A percentile compares a stretch with the other conserved stretches of the same genome.
phyloP scores from a whole-genome alignment of 1,140 invertebrate genomes.

The Cyphomyrmex costatus region DNA sequence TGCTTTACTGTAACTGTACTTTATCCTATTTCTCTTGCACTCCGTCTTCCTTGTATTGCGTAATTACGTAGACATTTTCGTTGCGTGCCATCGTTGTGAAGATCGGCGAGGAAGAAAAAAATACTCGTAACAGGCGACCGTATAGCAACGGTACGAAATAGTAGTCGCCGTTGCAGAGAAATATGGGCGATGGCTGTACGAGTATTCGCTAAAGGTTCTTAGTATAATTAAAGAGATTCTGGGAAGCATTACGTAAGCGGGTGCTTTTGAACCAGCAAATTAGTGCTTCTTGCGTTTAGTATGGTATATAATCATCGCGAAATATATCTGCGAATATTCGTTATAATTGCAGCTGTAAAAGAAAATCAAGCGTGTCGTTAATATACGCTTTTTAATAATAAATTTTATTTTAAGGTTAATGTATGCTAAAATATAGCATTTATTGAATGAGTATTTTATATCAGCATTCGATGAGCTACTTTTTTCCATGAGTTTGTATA shows the following conservation, averaged over 20 bases:
- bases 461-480: background rate
- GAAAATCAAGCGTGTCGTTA: background rate
- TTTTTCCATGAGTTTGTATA: background rate
- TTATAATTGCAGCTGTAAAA: conserved; percentile 10
- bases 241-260: conserved; percentile 21
- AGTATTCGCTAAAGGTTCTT: conserved; percentile 35
- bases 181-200: conserved; percentile 45
- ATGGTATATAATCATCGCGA: background rate
- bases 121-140: conserved; percentile 29
- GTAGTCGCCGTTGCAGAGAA: conserved; percentile 9
- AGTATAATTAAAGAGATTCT: conserved; percentile 57
- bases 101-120: conserved; percentile 51
- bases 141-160: conserved; percentile 47
- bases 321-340: background rate
- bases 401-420: background rate
- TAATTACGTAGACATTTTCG: conserved; percentile 70
- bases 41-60: conserved; percentile 38
- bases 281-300: conserved; percentile 30
- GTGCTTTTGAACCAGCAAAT: conserved; percentile 47
- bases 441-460: background rate
- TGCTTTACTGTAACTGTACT: conserved; percentile 41
- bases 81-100: conserved; percentile 47
- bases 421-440: background rate
- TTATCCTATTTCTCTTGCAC: conserved; percentile 39
- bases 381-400: background rate